Evolutionary conservation across 2,113 vertebrate species (phyloP), one percentile per base, ranked within the genome.

Genomic region (Carettochelys insculpta): DNA sequence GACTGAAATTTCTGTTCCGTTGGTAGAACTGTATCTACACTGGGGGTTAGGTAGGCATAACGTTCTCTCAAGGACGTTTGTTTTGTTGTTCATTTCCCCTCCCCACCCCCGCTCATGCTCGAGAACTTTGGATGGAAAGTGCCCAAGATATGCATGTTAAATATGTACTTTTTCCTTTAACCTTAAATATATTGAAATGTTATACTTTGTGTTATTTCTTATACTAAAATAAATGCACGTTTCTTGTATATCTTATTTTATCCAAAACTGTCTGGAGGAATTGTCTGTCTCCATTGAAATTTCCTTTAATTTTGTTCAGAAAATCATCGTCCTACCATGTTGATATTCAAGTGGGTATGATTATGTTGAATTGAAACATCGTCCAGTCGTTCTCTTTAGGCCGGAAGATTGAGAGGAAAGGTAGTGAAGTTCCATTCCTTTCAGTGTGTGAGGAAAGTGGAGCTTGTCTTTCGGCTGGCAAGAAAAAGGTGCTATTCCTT

Each of bases 271-370:
- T 53, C 41, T 84, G 27, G 25, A 73, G 25, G 24, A 38, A 73
- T 73, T 53, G 45, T 48, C 25, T 29, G 5, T 83, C 34, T 65
- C 65, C 65, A 71, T 71, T 41, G n/a, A 71, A 71, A 25, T 86
- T 20, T 5, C 31, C 16, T 12, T 77, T 48, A n/a, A 45, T 51
- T 73, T 27, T 43, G 51, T n/a, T 19, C 24, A 43, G 25, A 50
- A 56, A 87, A 73, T 48, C 1, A 51, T 38, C 20, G 12, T 82
- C 2, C 17, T 87, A 0, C 58, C 85, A 5, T 31, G 27, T 2
- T 34, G 31, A 58, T 1, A 0, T 5, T 2, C 19, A 34, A 20
- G 4, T 0, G 0, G 17, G 38, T 0, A 10, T 78, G 52, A 6
- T 20, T 87, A 48, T 34, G 14, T 31, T 48, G 75, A 73, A 73